Base-by-base conservation (phyloP, 2,113 vertebrate species). In the Hippocampus abdominalis region DNA sequence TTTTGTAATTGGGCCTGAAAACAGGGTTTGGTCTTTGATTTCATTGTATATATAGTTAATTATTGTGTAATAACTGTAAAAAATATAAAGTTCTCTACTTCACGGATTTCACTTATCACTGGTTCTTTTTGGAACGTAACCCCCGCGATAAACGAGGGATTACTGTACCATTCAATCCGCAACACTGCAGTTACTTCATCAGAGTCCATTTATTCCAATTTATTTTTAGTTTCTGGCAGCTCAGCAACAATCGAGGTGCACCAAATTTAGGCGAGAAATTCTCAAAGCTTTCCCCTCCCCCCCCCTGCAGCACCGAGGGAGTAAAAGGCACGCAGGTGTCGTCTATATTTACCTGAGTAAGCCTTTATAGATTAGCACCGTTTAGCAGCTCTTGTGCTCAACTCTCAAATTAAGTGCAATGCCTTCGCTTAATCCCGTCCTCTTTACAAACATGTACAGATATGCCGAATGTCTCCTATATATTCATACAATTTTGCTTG, bases 361-460 rank as follows among this genome's bases (percentile, higher is more conserved):
- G 79, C 87, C 86, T 89, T 88, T 87, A 84, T 82, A 87, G 86
- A 89, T 90, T 89, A 89, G 75, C 69, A 78, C 83, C 84, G 80
- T 91, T 88, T 90, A 87, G 86, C 81, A 86, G 82, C 79, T 68
- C 57, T 69, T 60, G 27, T 29, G 57, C 83, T 80, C 21, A 84
- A 86, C 82, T 86, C 86, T 60, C 60, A 88, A 90, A 91, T 90
- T 86, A 88, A 87, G 79, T 48, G 79, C 76, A 78, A 87, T 81
- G 75, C 40, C 48, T 81, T 73, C 69, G 79, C 81, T 82, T 86
- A 87, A 86, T 88, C 85, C 85, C 80, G 61, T 54, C 74, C 77
- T 73, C 85, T 87, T 81, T 82, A 84, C 77, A 82, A 75, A 80
- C 80, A 75, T 76, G 40, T 48, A 27, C 40, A 68, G 69, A 77